Conservation (phyloP, 2,888 invertebrate species). For the Andrena praecox region DNA sequence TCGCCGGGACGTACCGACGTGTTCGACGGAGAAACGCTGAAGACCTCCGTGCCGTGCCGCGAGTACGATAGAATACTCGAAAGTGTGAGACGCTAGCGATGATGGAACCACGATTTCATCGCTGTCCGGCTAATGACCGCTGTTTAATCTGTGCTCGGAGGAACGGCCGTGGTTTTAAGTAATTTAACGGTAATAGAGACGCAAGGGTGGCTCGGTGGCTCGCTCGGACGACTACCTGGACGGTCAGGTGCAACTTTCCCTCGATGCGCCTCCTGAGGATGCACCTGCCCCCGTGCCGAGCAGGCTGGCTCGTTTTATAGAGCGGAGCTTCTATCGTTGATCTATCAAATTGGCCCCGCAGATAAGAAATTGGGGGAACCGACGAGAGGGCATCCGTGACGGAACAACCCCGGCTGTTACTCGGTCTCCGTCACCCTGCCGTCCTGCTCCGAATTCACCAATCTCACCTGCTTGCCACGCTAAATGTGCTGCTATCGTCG, state of each 20-base stretch:
- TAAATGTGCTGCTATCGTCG: constrained; percentile 52
- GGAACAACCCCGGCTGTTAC: constrained; percentile 64
- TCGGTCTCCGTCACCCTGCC: constrained; percentile 63
- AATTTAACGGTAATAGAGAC: constrained; percentile 56
- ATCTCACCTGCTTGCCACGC: constrained; percentile 70
- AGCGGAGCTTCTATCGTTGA: constrained; percentile 74
- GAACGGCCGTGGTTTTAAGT: constrained; percentile 14
- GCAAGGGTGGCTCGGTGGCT: constrained; percentile 22
- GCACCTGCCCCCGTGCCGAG: constrained; percentile 65
- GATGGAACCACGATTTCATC: background rate
- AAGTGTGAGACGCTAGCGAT: background rate
- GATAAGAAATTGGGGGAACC: constrained; percentile 72
- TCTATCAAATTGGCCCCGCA: constrained; percentile 78
- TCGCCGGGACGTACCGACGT: constrained; percentile 3
- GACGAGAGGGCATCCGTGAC: constrained; percentile 74
- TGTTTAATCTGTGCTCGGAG: constrained; percentile 28
- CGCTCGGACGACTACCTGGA: background rate
- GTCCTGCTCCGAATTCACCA: constrained; percentile 43
- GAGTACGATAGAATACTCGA: background rate
- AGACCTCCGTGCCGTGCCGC: background rate
- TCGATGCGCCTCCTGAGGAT: constrained; percentile 51
- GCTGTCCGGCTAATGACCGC: background rate
- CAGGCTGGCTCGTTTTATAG: constrained; percentile 63
- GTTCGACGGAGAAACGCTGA: constrained; percentile 19
- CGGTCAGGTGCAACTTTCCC: constrained; percentile 66